Percentiles rank a stretch among this genome's conserved stretches.
Evolutionary conservation across 2,888 invertebrate genomes (phyloP).

Genomic region (Dynastes tityus): DNA sequence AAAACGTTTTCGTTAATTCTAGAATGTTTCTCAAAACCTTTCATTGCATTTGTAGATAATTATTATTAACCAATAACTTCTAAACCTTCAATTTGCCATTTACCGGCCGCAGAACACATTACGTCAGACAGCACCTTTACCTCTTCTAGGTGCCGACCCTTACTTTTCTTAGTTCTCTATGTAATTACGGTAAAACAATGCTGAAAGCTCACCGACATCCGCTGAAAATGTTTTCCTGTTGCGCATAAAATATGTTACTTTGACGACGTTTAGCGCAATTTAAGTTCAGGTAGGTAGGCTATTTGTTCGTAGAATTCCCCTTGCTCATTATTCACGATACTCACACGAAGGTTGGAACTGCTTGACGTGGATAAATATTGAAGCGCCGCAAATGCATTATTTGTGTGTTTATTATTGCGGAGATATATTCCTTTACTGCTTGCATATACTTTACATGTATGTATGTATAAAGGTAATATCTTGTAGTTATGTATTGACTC

Average conservation of each 20-base stretch:
- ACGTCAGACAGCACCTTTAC: no score
- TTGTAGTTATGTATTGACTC: no score
- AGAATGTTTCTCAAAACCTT: no score
- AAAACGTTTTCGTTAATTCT: no score
- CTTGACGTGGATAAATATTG: constrained; percentile 19
- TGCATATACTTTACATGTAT: neutral
- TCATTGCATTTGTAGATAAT: no score
- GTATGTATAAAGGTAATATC: neutral
- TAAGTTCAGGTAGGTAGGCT: constrained; percentile 7
- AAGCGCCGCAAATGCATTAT: constrained; percentile 8
- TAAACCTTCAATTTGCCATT: no score
- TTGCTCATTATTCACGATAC: constrained; percentile 1
- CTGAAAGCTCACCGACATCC: neutral
- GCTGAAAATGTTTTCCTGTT: constrained; percentile 8
- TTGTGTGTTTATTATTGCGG: constrained; percentile 1
- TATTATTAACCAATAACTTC: no score
- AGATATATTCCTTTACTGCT: neutral
- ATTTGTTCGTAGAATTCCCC: constrained; percentile 11
- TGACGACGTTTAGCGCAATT: constrained; percentile 20
- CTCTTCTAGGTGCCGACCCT: no score
- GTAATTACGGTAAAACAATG: constrained; percentile 16
- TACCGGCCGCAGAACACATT: no score
- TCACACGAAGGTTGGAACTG: neutral
- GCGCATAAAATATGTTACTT: constrained; percentile 17
- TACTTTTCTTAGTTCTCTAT: neutral